Conservation (phyloP, 2,113 vertebrate species). For the Pseudolaguvia tuberculata region DNA sequence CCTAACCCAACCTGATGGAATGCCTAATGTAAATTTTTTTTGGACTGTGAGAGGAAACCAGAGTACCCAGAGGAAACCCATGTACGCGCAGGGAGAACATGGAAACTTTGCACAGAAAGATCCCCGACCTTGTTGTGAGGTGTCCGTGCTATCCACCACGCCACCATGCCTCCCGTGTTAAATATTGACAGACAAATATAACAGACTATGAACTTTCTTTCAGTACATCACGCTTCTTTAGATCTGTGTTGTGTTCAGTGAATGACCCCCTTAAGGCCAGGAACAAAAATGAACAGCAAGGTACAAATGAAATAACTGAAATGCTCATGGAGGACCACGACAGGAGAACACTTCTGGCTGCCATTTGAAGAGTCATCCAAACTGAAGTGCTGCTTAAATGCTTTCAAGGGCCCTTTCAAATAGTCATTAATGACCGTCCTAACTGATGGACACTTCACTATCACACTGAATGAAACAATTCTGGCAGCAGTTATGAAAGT, state of each 20-base stretch:
- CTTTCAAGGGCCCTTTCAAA: background rate
- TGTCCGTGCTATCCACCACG: no score
- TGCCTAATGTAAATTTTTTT: no score
- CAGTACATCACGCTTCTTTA: background rate
- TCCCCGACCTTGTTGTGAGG: no score
- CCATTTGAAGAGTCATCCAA: background rate
- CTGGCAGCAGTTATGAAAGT: background rate
- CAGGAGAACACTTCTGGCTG: background rate
- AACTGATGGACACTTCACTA: background rate
- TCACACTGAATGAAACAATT: background rate
- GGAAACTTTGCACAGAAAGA: no score
- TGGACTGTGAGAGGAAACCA: no score
- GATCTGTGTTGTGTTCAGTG: background rate
- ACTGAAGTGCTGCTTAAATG: conserved; percentile 13
- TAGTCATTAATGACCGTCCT: background rate
- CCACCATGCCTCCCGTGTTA: no score
- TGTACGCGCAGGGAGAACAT: no score
- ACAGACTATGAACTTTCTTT: background rate
- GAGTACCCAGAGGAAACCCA: no score
- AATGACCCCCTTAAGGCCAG: background rate
- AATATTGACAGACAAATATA: background rate
- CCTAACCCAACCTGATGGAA: no score
- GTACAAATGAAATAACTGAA: background rate
- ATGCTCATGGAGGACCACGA: background rate
- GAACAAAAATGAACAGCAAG: background rate